Base-by-base conservation (phyloP, 2,888 invertebrate species). In the Lepidonotus clava region DNA sequence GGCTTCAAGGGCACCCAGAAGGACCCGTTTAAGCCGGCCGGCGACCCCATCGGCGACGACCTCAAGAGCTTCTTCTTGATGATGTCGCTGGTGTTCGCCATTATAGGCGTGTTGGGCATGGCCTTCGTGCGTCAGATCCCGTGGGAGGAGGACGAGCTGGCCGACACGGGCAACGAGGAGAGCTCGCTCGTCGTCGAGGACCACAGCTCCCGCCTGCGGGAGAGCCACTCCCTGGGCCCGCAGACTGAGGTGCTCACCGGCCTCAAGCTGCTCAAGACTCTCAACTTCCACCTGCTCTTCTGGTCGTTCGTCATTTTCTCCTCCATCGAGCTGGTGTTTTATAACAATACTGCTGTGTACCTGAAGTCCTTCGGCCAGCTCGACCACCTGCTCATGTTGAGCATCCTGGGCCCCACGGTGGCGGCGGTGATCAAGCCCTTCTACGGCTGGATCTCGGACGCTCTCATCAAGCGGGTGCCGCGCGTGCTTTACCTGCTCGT, bases 261-360 rank as follows among this genome's bases (percentile, higher is more conserved):
- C 2, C 46, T 90, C 6, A 86, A 87, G 77, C 87, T 92, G 28
- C 38, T 91, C 0, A 89, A 88, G 71, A 38, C 87, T 18, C 90
- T 90, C 41, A 91, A 92, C 76, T 92, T 91, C 77, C 91, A 91
- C 53, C 91, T 90, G 83, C 88, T 92, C 0, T 87, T 90, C n/a
- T 91, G 91, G 91, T 85, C 90, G 1, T 91, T 89, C 84, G 89
- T 91, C 77, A 90, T 91, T 56, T 91, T 91, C 83, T 90, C 91
- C 1, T 90, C 91, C 6, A 76, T 92, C 1, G 91, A 92, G 87
- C 88, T 91, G 5, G 91, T 90, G 85, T 91, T 90, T 86, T 91
- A 91, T 66, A 90, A 89, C 32, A 92, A 91, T 85, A 90, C 91
- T 18, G 90, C 90, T 0, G 90, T 90, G 0, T 92, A 91, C 86